Evolutionary conservation across 37 sponge, comb jelly and placozoan species (phyloP).

Genomic region (Dysidea cf. avara): DNA sequence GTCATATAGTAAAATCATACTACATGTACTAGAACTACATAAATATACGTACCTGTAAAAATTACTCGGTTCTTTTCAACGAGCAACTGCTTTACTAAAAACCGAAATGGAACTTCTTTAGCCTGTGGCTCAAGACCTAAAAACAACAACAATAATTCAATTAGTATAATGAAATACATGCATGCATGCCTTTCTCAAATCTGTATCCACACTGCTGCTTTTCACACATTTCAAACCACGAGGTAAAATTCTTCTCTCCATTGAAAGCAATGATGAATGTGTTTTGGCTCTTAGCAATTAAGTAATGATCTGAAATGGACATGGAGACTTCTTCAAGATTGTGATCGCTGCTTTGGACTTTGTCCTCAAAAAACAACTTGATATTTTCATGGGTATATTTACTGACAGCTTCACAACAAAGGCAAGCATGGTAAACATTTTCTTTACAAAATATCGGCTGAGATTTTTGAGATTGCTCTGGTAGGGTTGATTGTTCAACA

Average conservation of each 20-base stretch:
- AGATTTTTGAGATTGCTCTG: too few species aligned
- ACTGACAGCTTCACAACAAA: constrained; percentile 41
- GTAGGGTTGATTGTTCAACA: too few species aligned
- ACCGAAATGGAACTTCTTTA: constrained; percentile 37
- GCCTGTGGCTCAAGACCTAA: constrained; percentile 27
- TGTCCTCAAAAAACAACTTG: background rate
- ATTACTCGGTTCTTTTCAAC: constrained; percentile 27
- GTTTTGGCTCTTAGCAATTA: constrained; percentile 44
- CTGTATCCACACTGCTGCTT: too few species aligned
- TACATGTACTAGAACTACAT: too few species aligned
- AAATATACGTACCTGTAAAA: constrained; percentile 60
- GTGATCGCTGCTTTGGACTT: background rate
- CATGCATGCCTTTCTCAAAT: too few species aligned
- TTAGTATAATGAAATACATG: too few species aligned
- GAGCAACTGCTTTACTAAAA: constrained; percentile 43
- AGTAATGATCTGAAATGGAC: constrained; percentile 33
- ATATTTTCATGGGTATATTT: background rate
- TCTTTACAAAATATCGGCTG: constrained; percentile 49
- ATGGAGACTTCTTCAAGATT: constrained; percentile 40
- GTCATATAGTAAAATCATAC: too few species aligned
- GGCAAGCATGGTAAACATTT: constrained; percentile 42
- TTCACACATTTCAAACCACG: too few species aligned
- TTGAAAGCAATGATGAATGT: background rate
- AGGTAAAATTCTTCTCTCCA: too few species aligned
- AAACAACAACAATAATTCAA: background rate